phyloP scores from a whole-genome alignment of 2,113 vertebrate species.

The Aegotheles bennettii region DNA sequence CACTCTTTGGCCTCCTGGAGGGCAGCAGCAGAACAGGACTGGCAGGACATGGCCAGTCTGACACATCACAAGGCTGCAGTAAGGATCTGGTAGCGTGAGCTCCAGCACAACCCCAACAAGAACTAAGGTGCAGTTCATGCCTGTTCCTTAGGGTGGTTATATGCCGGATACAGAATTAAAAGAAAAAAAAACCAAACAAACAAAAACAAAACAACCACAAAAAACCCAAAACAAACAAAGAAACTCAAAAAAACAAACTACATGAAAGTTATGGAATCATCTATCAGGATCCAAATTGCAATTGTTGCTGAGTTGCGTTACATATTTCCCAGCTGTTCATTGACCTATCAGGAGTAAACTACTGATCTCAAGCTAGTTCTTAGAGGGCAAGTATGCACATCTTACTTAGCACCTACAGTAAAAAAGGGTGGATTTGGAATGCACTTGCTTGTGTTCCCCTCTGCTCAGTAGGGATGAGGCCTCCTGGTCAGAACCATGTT shows the following conservation, averaged over 20 bases:
- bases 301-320: not conserved
- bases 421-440: not conserved
- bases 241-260: not conserved
- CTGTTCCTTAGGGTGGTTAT: not conserved
- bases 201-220: no score
- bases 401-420: not conserved
- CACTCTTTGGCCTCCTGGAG: not conserved
- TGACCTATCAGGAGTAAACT: not conserved
- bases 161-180: not conserved
- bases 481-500: not conserved
- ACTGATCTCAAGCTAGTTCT: not conserved
- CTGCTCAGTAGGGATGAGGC: fast-evolving
- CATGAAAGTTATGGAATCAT: not conserved
- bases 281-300: not conserved
- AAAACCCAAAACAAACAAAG: no score
- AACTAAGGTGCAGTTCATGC: not conserved
- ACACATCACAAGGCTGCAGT: not conserved
- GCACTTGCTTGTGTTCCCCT: not conserved
- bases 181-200: no score
- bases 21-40: not conserved
- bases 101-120: not conserved
- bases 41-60: not conserved
- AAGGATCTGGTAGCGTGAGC: not conserved
- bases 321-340: not conserved
- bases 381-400: not conserved